Percentiles rank a stretch among this genome's conserved stretches.
Evolutionary conservation across 1,140 invertebrate species (phyloP).

Genomic region (Eriocheir sinensis): DNA sequence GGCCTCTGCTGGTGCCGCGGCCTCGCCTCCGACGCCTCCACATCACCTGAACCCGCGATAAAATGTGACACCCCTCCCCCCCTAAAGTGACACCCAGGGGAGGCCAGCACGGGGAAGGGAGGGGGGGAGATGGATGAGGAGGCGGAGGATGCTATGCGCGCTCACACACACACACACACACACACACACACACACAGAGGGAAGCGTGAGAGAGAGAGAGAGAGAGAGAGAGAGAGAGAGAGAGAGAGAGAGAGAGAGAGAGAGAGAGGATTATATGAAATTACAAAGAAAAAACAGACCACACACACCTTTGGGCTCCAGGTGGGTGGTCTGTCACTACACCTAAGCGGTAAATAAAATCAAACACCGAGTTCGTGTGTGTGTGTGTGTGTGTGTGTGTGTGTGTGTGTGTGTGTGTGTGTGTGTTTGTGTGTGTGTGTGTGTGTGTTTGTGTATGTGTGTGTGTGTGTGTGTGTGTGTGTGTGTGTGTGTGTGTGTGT

Average conservation of each 20-base stretch:
- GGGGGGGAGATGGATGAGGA: too few relatives aligned
- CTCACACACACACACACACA: not conserved
- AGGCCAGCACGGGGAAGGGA: not conserved
- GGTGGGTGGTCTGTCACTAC: not conserved
- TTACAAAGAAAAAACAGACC: slow-evolving; percentile 27
- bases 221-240: slow-evolving; percentile 4
- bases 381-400: too few relatives aligned
- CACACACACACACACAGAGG: not conserved
- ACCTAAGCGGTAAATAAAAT: not conserved
- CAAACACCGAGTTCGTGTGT: not conserved
- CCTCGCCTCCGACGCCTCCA: not conserved
- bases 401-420: too few relatives aligned
- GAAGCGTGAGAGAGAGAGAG: slow-evolving; percentile 31
- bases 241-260: slow-evolving; percentile 53
- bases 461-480: too few relatives aligned
- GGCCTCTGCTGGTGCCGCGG: not conserved
- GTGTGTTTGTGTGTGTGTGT: too few relatives aligned
- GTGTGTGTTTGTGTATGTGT: too few relatives aligned
- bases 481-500: too few relatives aligned
- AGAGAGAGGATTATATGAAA: slow-evolving; percentile 31
- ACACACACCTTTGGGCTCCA: not conserved
- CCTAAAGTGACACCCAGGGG: not conserved
- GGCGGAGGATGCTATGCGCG: too few relatives aligned
- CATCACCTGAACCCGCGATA: not conserved
- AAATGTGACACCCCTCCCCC: not conserved